Evolutionary conservation across 2,113 vertebrate species (phyloP).

Genomic region (Grammomys surdaster): DNA sequence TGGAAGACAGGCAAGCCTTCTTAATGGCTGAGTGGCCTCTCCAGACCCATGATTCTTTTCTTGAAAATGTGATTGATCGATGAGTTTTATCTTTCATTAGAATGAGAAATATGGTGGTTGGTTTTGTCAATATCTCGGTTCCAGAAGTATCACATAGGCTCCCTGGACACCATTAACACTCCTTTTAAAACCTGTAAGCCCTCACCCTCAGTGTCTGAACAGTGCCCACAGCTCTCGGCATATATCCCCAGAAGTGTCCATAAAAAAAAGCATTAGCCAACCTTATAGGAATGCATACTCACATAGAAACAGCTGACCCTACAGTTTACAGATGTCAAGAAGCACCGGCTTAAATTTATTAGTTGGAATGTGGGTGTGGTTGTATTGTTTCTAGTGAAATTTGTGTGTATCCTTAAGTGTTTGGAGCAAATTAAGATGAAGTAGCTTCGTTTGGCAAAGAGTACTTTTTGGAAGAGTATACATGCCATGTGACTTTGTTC

Average conservation of each 20-base stretch:
- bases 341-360: neutral
- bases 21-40: neutral
- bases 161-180: neutral
- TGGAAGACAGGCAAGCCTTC: neutral
- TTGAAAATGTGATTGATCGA: neutral
- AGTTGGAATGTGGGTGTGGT: neutral
- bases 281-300: neutral
- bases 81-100: constrained; percentile 32
- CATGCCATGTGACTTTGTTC: neutral
- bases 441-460: neutral
- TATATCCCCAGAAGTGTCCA: neutral
- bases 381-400: neutral
- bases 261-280: neutral
- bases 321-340: constrained; percentile 30
- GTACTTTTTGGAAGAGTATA: too few species aligned
- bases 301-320: constrained; percentile 12
- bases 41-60: neutral
- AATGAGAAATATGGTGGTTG: constrained; percentile 18
- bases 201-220: neutral
- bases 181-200: neutral
- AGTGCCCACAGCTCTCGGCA: neutral
- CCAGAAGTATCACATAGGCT: neutral
- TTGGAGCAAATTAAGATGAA: neutral
- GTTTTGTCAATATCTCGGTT: neutral
- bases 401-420: neutral